Base-by-base conservation (phyloP, 2,113 vertebrate genomes). In the Nibea albiflora region DNA sequence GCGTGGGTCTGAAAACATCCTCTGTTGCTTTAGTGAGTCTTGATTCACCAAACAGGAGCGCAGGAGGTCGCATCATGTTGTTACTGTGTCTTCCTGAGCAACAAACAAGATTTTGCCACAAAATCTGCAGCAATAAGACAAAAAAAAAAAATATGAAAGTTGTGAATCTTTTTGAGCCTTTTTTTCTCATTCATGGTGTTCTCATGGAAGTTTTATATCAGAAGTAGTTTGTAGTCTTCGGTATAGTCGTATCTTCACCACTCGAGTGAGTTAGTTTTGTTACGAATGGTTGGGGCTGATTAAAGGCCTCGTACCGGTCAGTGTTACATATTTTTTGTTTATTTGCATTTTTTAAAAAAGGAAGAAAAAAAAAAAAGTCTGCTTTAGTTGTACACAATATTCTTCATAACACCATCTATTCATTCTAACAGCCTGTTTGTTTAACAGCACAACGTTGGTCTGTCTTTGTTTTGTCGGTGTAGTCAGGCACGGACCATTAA, bases 191-290 rank as follows among this genome's bases (percentile, higher is more conserved):
- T 1, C 5, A 11, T 22, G 1, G 14, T 71, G n/a, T 86, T 70
- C 39, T 75, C 28, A n/a, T 67, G 35, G 12, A 54, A 46, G 50
- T 88, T 88, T 88, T 89, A 53, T 81, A 71, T 61, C 35, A 62
- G 26, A 58, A 67, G 16, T 78, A 79, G 74, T 67, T 68, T 83
- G 58, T 78, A 74, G 49, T 50, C 2, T 39, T 39, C 8, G 35
- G 35, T 11, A 19, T 74, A 80, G 73, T 57, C 24, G 1, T 56
- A 10, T 22, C 15, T 65, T 70, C 31, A 53, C 50, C 17, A 15
- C 47, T 72, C 10, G 15, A 15, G 60, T 20, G 1, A 52, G 31
- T 58, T 69, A 58, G 44, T 58, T 31, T 57, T 69, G 17, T 77
- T 66, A 64, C 72, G n/a, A 61, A 67, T 22, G 15, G 5, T 5